Conservation (phyloP, 1,140 invertebrate genomes). For the Ceratina australensis region DNA sequence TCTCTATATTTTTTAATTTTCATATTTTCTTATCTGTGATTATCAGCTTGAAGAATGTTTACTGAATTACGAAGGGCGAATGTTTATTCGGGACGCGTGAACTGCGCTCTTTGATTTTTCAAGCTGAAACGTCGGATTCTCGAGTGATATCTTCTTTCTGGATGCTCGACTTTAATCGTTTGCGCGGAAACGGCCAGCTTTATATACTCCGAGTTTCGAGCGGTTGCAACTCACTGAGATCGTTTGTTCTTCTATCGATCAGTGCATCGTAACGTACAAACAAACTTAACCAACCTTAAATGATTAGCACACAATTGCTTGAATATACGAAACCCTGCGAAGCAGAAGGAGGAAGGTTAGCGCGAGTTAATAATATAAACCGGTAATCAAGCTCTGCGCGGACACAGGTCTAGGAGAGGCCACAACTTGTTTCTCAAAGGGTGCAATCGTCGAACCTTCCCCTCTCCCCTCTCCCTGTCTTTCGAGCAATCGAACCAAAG, state of each 20-base stretch:
- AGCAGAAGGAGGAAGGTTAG: neutral
- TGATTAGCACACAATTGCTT: too few relatives aligned
- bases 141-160: conserved; percentile 24
- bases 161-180: conserved; percentile 41
- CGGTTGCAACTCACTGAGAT: neutral
- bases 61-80: too few relatives aligned
- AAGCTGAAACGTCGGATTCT: conserved; percentile 23
- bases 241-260: neutral
- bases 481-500: conserved; percentile 48
- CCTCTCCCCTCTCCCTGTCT: neutral
- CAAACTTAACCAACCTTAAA: too few relatives aligned
- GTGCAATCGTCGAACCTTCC: conserved; percentile 8
- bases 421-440: neutral
- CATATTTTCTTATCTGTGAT: too few relatives aligned
- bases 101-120: conserved; percentile 26
- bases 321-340: neutral
- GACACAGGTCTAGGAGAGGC: neutral
- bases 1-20: too few relatives aligned
- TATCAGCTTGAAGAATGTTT: neutral
- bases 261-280: neutral
- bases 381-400: conserved; percentile 10
- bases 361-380: conserved; percentile 20
- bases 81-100: neutral
- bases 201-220: neutral
- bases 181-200: conserved; percentile 31